Evolutionary conservation across 2,113 vertebrate genomes (phyloP).

Genomic region (Aptenodytes patagonicus): DNA sequence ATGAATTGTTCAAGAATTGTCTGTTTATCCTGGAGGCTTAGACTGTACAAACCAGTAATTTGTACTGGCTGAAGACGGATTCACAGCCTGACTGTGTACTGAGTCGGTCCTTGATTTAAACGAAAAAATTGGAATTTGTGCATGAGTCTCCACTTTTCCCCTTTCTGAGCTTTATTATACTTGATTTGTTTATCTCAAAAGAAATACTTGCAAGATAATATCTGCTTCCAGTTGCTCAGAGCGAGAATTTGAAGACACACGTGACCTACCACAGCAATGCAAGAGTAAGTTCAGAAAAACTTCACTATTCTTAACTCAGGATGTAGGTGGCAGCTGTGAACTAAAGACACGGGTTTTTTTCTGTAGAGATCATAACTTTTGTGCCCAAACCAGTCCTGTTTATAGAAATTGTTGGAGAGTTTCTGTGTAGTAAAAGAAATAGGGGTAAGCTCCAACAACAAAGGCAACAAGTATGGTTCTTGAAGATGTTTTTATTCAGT

Average conservation of each 20-base stretch:
- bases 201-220: constrained; percentile 9
- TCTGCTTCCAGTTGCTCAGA: constrained; percentile 36
- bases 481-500: neutral
- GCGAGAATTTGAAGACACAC: neutral
- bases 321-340: constrained; percentile 4
- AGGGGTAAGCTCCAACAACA: neutral
- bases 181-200: constrained; percentile 64
- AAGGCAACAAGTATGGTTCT: neutral
- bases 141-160: neutral
- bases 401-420: neutral
- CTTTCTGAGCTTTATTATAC: constrained; percentile 43
- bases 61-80: constrained; percentile 35
- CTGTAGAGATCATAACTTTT: neutral
- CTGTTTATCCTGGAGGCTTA: constrained; percentile 59
- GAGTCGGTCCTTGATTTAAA: constrained; percentile 46
- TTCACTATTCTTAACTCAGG: neutral
- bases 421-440: neutral
- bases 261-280: neutral
- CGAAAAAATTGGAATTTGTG: constrained; percentile 42
- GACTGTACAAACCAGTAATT: constrained; percentile 48
- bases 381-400: neutral
- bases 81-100: neutral
- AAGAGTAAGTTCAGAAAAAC: constrained; percentile 5
- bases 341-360: neutral
- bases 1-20: constrained; percentile 16